These are phyloP conservation scores for Callimorpha dominula DNA, from an alignment of 2,888 invertebrate genomes.

Conservation along the genomic window DNA sequence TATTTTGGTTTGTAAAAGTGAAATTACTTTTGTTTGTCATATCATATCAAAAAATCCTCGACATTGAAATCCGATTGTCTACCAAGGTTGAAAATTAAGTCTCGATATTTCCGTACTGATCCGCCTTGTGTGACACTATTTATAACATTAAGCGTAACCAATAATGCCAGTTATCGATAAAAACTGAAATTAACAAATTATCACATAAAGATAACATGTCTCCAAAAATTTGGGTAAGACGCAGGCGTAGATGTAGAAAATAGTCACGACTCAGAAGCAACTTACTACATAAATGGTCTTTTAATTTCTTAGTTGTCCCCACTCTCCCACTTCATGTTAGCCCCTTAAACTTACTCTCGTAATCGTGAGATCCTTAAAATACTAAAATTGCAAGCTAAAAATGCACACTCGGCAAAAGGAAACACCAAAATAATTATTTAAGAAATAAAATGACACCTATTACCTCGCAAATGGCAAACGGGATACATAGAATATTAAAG, in stretches of 20 bases:
- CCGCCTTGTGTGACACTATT: slow-evolving; percentile 14
- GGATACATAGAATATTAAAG: neutral
- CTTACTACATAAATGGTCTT: too few relatives aligned
- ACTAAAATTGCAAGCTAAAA: too few relatives aligned
- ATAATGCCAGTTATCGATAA: slow-evolving; percentile 21
- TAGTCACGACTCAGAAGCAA: neutral
- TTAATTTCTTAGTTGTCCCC: too few relatives aligned
- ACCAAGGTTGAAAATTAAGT: slow-evolving; percentile 17
- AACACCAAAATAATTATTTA: neutral
- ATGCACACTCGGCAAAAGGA: too few relatives aligned
- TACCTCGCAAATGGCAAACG: neutral
- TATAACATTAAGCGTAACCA: slow-evolving; percentile 20
- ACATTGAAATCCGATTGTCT: slow-evolving; percentile 15
- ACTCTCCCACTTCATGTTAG: too few relatives aligned
- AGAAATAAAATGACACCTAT: neutral
- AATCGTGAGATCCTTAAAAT: too few relatives aligned
- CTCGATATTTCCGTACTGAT: slow-evolving; percentile 22
- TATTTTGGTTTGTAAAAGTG: neutral
- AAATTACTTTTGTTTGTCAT: neutral
- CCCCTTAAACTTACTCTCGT: too few relatives aligned
- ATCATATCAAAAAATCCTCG: slow-evolving; percentile 14
- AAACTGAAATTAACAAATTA: slow-evolving; percentile 22
- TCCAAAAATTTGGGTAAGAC: neutral
- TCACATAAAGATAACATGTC: slow-evolving; percentile 38
- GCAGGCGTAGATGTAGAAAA: too few relatives aligned